These are phyloP conservation scores for Rhabdomys dilectus DNA, from an alignment of 2,113 vertebrate genomes.

Conservation along the genomic window DNA sequence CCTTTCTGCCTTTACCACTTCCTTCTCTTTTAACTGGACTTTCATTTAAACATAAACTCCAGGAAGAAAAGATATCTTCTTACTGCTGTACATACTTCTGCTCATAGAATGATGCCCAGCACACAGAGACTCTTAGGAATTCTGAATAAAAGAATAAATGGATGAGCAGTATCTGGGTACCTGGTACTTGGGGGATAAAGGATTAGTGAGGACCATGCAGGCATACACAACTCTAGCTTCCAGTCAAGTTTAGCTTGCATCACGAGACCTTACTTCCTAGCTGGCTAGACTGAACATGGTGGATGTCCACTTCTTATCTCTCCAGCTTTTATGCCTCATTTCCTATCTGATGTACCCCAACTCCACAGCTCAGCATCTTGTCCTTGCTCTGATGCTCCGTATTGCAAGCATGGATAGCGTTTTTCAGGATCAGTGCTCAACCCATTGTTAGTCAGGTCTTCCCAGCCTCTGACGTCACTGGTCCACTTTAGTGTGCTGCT, in stretches of 20 bases:
- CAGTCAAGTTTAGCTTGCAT: neutral
- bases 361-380: too few relatives aligned
- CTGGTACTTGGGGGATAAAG: neutral
- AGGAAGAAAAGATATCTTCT: neutral
- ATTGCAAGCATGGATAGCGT: neutral
- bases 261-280: neutral
- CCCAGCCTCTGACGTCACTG: neutral
- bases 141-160: neutral
- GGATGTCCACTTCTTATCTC: neutral
- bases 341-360: neutral
- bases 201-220: neutral
- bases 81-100: neutral
- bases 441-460: neutral
- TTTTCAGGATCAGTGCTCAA: neutral
- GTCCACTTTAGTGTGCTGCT: neutral
- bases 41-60: conserved; percentile 26
- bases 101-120: neutral
- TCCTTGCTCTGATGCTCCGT: neutral
- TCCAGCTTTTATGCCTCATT: neutral
- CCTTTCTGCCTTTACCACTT: neutral
- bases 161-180: neutral
- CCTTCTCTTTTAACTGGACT: neutral
- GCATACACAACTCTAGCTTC: too few relatives aligned
- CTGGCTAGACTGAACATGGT: neutral
- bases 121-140: neutral